Evolutionary conservation across 2,888 invertebrate genomes (phyloP).

Genomic region (Gandaritis pyraliata): DNA sequence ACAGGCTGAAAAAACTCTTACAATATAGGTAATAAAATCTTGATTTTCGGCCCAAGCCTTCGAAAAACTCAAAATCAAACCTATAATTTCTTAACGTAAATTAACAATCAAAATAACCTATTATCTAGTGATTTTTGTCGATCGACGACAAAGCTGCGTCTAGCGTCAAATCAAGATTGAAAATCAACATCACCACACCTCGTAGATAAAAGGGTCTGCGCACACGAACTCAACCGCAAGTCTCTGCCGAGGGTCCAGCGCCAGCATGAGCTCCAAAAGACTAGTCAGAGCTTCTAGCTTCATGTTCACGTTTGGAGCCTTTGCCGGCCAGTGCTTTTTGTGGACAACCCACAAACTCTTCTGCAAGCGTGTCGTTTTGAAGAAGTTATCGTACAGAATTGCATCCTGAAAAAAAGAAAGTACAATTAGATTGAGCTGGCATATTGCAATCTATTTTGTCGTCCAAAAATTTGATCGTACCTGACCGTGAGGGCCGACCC

Average conservation of each 20-base stretch:
- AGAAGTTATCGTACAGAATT: slow-evolving; percentile 31
- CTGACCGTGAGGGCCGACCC: slow-evolving; percentile 30
- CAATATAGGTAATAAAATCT: background rate
- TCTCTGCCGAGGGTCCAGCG: slow-evolving; percentile 54
- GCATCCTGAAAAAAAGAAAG: slow-evolving; percentile 46
- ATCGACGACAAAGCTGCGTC: background rate
- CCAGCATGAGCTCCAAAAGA: slow-evolving; percentile 60
- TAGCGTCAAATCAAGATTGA: no score
- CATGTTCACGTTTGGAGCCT: slow-evolving; percentile 35
- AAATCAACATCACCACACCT: slow-evolving; percentile 18
- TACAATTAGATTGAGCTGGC: background rate
- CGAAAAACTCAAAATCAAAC: slow-evolving; percentile 8
- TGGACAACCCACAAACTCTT: slow-evolving; percentile 41
- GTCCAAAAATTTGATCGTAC: slow-evolving; percentile 30
- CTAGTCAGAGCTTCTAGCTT: slow-evolving; percentile 45
- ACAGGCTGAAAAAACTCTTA: background rate
- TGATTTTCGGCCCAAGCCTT: background rate
- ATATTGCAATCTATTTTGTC: background rate
- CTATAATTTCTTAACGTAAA: slow-evolving; percentile 8
- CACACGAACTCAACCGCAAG: slow-evolving; percentile 57
- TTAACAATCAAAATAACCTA: slow-evolving; percentile 7
- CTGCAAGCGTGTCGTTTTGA: slow-evolving; percentile 38
- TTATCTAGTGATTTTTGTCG: background rate
- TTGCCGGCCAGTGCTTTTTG: slow-evolving; percentile 37
- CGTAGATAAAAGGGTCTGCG: slow-evolving; percentile 53